Percentiles rank a stretch among this genome's conserved stretches.
phyloP scores from a whole-genome alignment of 2,888 invertebrate genomes.

The Rhimphoctona megacephalus region DNA sequence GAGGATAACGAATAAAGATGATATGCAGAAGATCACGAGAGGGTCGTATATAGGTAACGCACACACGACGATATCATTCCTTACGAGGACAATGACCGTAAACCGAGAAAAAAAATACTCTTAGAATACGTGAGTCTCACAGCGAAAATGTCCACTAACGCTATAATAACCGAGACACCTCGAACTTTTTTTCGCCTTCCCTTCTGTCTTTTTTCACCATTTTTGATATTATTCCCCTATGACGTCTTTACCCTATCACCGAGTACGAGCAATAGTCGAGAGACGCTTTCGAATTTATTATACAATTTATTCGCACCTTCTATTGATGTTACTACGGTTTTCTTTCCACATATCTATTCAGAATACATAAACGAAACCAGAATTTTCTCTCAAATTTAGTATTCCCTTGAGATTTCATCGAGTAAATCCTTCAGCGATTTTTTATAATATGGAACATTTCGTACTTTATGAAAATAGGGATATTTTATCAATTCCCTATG shows the following conservation, averaged over 20 bases:
- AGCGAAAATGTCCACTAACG: conserved; percentile 48
- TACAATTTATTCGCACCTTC: conserved; percentile 13
- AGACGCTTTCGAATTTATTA: conserved; percentile 59
- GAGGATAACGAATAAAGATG: conserved; percentile 53
- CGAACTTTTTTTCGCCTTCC: not conserved
- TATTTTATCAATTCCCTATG: not conserved
- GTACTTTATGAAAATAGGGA: not conserved
- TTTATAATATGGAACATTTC: not conserved
- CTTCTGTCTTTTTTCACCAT: not conserved
- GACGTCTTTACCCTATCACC: not conserved
- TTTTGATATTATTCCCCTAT: conserved; percentile 1
- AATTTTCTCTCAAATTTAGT: not conserved
- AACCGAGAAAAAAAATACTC: conserved; percentile 33
- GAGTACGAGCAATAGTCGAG: conserved; percentile 51
- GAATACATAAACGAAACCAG: not conserved
- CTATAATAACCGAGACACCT: not conserved
- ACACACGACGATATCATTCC: conserved; percentile 43
- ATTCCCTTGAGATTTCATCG: not conserved
- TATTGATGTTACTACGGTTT: conserved; percentile 3
- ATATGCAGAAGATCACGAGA: conserved; percentile 44
- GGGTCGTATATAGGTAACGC: conserved; percentile 8
- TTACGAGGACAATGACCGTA: conserved; percentile 52
- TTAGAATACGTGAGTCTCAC: conserved; percentile 43
- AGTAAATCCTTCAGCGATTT: not conserved
- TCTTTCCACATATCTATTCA: not conserved